phyloP scores from a whole-genome alignment of 2,113 vertebrate species.

The Sebastes fasciatus region DNA sequence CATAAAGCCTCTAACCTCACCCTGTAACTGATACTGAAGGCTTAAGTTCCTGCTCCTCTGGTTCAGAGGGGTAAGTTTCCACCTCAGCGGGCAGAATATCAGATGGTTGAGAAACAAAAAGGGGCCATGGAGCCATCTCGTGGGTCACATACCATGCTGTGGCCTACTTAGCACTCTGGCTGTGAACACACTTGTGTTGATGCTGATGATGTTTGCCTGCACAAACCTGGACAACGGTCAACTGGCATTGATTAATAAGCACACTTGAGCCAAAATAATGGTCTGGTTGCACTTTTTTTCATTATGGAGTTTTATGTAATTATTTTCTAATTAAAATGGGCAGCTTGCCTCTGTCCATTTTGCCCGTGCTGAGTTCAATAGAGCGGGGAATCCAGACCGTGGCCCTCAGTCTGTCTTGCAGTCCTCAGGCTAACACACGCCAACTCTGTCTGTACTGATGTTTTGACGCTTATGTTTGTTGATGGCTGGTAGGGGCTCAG shows the following conservation, averaged over 20 bases:
- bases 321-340: background rate
- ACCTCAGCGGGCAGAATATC: conserved; percentile 75
- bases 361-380: conserved; percentile 18
- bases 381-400: conserved; percentile 41
- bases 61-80: conserved; percentile 66
- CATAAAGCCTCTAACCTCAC: conserved; percentile 34
- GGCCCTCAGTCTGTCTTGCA: conserved; percentile 6
- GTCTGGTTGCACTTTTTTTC: background rate
- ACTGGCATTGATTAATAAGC: background rate
- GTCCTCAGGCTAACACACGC: conserved; percentile 22
- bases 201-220: conserved; percentile 56
- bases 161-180: conserved; percentile 77
- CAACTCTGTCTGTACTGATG: conserved; percentile 28
- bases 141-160: conserved; percentile 75
- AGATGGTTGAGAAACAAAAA: conserved; percentile 78
- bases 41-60: conserved; percentile 50
- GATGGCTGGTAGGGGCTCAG: conserved; percentile 51
- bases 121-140: conserved; percentile 68
- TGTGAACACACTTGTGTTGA: conserved; percentile 63
- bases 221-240: conserved; percentile 12
- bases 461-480: conserved; percentile 59
- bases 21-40: conserved; percentile 60
- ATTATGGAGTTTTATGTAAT: background rate
- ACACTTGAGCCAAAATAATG: background rate
- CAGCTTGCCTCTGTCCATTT: background rate